Percentiles rank a stretch among this genome's conserved stretches.
These are phyloP conservation scores for Mizuhopecten yessoensis DNA, from an alignment of 1,140 invertebrate genomes.

Conservation along the genomic window DNA sequence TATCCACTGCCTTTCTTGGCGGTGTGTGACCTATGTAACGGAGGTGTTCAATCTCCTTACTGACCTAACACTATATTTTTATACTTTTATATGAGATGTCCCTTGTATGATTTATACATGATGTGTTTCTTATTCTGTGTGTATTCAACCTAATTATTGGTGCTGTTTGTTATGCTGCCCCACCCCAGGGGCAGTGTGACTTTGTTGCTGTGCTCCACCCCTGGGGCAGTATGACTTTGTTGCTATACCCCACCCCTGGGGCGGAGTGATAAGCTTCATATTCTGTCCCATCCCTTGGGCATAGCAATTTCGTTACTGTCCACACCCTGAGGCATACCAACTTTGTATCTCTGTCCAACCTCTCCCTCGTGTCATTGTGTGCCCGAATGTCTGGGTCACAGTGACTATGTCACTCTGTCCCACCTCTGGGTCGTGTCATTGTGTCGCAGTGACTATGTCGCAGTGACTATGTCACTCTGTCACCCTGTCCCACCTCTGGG, in stretches of 20 bases:
- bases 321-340: background rate
- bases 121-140: background rate
- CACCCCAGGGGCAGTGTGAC: background rate
- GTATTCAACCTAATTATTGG: conserved; percentile 12
- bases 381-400: background rate
- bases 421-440: background rate
- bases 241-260: background rate
- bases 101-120: conserved; percentile 29
- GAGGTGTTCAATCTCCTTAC: too few relatives aligned
- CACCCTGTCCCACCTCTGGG: background rate
- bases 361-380: too few relatives aligned
- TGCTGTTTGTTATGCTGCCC: background rate
- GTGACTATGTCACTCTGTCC: background rate
- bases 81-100: conserved; percentile 39
- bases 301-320: background rate
- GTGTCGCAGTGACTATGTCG: background rate
- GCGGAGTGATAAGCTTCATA: background rate
- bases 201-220: background rate
- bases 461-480: background rate
- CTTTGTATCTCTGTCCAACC: background rate
- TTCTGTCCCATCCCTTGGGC: background rate
- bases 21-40: too few relatives aligned
- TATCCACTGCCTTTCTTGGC: too few relatives aligned
- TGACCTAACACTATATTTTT: conserved; percentile 10
- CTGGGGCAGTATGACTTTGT: background rate